Base-by-base conservation (phyloP, 2,888 invertebrate species). In the Latrodectus hesperus region DNA sequence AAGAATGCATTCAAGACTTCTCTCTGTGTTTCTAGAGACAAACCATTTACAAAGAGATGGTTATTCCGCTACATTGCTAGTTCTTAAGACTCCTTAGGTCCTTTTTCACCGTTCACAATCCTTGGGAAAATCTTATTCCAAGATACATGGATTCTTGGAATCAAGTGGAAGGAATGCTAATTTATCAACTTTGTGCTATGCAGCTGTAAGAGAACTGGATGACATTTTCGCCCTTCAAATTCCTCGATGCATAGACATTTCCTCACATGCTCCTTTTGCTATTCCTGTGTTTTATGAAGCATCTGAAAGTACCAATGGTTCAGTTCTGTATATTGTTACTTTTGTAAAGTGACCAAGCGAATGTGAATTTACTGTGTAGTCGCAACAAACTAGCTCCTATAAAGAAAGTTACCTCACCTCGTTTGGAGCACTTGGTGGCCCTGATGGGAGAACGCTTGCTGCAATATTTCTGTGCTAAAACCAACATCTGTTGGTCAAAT, bases 271-370 rank as follows among this genome's bases (percentile, higher is more conserved):
- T 22, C 1, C 22, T 22, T 22, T 22, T 22, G 22, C 22, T 22
- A 22, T 22, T 22, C 22, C 0, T 22, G 22, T 22, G 22, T 22
- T 22, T 22, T 90, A 84, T 17, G 91, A 91, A 65, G 90, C 91
- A 9, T 90, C 90, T 55, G 74, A 80, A 60, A 64, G 81, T 38
- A 90, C 89, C 3, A 91, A 90, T 81, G 89, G 90, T 14, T 89
- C 90, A 0, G 70, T 90, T 22, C 22, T 22, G 5, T 91, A 90
- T 75, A 22, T 90, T 0, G 79, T 90, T 12, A 78, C 17, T 11
- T 68, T 79, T 52, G n/a, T 22, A 22, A 22, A 1, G 22, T 22
- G 1, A 22, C 22, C 22, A 22, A 1, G 0, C 22, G 22, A 22
- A 22, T 22, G 0, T 22, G 1, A 22, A 22, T 22, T 22, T 22